Percentiles rank a stretch among this genome's conserved stretches.
phyloP scores from a whole-genome alignment of 2,113 vertebrate species.

The Mesocricetus auratus region DNA sequence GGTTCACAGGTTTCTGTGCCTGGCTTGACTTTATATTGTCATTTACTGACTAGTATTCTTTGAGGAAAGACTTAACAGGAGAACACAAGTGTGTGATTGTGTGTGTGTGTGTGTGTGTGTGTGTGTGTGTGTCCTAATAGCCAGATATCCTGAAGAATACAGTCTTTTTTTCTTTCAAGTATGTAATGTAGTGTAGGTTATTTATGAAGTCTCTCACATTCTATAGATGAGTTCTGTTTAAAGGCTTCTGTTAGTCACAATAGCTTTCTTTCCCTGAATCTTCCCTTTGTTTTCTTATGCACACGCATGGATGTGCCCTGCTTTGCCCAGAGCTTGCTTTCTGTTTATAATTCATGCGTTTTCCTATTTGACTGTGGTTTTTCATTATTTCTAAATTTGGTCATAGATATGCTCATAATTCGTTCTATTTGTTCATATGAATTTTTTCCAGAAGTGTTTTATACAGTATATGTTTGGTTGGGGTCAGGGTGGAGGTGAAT shows the following conservation, averaged over 20 bases:
- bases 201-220: slow-evolving; percentile 40
- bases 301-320: not conserved
- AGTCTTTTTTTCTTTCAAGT: not conserved
- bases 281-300: slow-evolving; percentile 4
- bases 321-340: slow-evolving; percentile 13
- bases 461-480: not conserved
- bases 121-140: not conserved
- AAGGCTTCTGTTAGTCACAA: slow-evolving; percentile 27
- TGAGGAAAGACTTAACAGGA: not conserved
- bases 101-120: not conserved
- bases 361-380: slow-evolving; percentile 20
- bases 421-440: slow-evolving; percentile 21
- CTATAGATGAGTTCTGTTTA: not conserved
- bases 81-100: not conserved
- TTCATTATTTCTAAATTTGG: slow-evolving; percentile 54
- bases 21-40: slow-evolving; percentile 5
- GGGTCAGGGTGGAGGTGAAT: no score
- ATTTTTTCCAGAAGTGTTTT: slow-evolving; percentile 57
- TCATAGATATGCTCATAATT: slow-evolving; percentile 37
- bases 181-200: not conserved
- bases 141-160: slow-evolving; percentile 35
- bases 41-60: slow-evolving; percentile 15
- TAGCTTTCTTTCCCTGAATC: not conserved
- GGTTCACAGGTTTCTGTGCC: not conserved
- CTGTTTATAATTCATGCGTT: slow-evolving; percentile 53